Evolutionary conservation across 2,797 vertebrate species (phyloP), one percentile per base, ranked within the genome.

Genomic region (Anomalospiza imberbis): DNA sequence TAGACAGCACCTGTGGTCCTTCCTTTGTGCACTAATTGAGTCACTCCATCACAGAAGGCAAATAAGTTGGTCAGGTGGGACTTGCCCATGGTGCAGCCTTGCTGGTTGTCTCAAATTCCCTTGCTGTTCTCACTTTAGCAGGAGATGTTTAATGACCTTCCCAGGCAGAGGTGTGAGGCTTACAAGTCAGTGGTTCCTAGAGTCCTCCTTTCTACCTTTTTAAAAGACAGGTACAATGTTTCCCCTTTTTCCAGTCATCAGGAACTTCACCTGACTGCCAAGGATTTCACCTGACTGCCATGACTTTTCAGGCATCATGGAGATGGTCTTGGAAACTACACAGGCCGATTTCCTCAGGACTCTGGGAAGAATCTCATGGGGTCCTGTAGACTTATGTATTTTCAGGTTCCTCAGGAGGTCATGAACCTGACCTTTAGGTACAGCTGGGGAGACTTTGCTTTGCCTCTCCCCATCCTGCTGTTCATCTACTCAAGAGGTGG

Each of bases 11-110:
- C 13, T 44, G 5, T 15, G 44, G 6, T 42, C 17, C 50, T 50
- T 57, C 24, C 4, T 28, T 57, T 50, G 19, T 13, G 20, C 12
- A 25, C 13, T 62, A 36, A 31, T 25, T 28, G 20, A 68, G 48
- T 42, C 11, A n/a, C 8, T 63, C 32, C 15, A 29, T 50, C 44
- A 26, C 8, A 50, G 24, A 45, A 51, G 32, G 44, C 14, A 3
- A 63, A 0, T 21, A 31, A 24, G 1, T 7, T 51, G 36, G 18
- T 57, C 19, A 50, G 22, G 7, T 0, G 1, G 44, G 36, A 51
- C 36, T 25, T 57, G 48, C 44, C 17, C 1, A 0, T 76, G 32
- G 12, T 40, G 7, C 25, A 63, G 50, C 13, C 13, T 4, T 76
- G 20, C 7, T 57, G 17, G 17, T 12, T 45, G 20, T 34, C n/a